These are phyloP conservation scores for Epinephelus fuscoguttatus DNA, from an alignment of 2,113 vertebrate genomes.

Conservation along the genomic window DNA sequence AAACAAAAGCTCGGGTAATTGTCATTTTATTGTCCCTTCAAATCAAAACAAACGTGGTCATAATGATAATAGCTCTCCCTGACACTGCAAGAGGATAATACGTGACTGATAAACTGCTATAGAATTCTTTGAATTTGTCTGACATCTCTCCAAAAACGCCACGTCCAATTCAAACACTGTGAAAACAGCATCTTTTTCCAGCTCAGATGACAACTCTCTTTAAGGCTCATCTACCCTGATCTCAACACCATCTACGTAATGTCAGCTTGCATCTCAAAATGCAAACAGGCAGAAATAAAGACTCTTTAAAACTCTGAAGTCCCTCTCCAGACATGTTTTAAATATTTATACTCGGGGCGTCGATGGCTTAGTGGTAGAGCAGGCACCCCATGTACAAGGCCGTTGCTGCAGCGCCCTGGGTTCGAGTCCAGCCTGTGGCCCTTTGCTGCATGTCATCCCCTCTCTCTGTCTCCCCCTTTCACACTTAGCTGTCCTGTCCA, in stretches of 20 bases:
- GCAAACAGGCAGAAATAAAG: background rate
- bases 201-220: slow-evolving; percentile 16
- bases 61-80: slow-evolving; percentile 5
- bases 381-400: too few species aligned
- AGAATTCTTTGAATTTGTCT: background rate
- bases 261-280: slow-evolving; percentile 13
- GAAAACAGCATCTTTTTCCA: background rate
- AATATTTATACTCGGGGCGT: too few species aligned
- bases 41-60: background rate
- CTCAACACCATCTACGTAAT: background rate
- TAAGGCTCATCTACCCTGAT: background rate
- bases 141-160: background rate
- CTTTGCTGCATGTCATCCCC: too few species aligned
- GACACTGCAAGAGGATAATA: background rate
- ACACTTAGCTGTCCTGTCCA: too few species aligned
- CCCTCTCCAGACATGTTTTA: too few species aligned
- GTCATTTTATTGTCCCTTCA: slow-evolving; percentile 24
- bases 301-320: background rate
- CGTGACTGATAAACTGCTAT: slow-evolving; percentile 12
- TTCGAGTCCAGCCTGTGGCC: too few species aligned
- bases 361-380: too few species aligned
- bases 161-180: background rate
- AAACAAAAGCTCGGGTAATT: slow-evolving; percentile 22
- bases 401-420: too few species aligned
- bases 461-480: too few species aligned